These are phyloP conservation scores for Gobionotothen gibberifrons DNA, from an alignment of 2,797 vertebrate species.

Conservation along the genomic window DNA sequence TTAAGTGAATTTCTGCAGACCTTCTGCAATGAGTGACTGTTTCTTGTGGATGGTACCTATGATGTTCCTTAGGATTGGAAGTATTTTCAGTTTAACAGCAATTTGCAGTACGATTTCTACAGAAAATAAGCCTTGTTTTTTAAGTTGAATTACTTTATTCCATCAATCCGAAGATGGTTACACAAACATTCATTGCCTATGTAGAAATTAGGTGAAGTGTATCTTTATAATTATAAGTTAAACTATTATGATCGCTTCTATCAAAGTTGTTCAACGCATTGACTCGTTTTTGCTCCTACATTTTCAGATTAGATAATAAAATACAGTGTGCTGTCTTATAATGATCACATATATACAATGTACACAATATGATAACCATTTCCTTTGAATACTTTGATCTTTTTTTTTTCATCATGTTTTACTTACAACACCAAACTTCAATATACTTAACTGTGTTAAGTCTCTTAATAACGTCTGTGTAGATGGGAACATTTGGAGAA, in stretches of 20 bases:
- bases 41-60: background rate
- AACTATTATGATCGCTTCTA: background rate
- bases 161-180: background rate
- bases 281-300: background rate
- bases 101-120: background rate
- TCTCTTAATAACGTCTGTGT: conserved; percentile 41
- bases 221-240: background rate
- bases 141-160: background rate
- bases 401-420: background rate
- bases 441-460: conserved; percentile 41
- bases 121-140: background rate
- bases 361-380: background rate
- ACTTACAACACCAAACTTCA: conserved; percentile 8
- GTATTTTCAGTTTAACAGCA: background rate
- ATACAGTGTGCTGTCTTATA: background rate
- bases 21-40: background rate
- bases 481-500: conserved; percentile 37
- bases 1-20: background rate
- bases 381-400: background rate
- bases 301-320: background rate
- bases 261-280: background rate
- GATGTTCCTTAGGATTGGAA: background rate
- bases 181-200: background rate
- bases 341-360: background rate
- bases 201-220: conserved; percentile 6